Evolutionary conservation across 1,140 invertebrate genomes (phyloP).

Genomic region (Maconellicoccus hirsutus): DNA sequence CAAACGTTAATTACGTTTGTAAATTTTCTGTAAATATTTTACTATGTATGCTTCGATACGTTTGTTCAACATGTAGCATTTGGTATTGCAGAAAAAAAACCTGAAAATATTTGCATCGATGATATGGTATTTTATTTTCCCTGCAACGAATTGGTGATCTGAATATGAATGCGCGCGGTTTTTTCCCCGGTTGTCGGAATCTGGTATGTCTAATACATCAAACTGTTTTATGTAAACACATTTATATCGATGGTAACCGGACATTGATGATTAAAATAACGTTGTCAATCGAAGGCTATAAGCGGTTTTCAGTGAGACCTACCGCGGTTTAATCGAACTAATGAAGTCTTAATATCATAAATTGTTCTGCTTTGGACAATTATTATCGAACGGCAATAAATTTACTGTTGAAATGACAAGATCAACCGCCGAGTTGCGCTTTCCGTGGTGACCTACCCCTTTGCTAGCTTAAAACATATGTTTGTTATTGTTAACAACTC

Average conservation of each 20-base stretch:
- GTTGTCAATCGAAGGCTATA: conserved; percentile 17
- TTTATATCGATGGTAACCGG: background rate
- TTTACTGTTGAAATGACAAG: conserved; percentile 18
- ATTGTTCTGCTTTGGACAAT: conserved; percentile 17
- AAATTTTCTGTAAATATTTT: too few relatives aligned
- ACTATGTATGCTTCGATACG: too few relatives aligned
- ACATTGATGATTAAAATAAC: conserved; percentile 22
- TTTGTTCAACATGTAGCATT: too few relatives aligned
- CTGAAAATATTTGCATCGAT: background rate
- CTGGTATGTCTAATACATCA: background rate
- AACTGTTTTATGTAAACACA: conserved; percentile 5
- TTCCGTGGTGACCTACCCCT: conserved; percentile 19
- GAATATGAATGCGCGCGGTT: background rate
- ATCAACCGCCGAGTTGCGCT: conserved; percentile 16
- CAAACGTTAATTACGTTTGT: background rate
- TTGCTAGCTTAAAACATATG: conserved; percentile 19
- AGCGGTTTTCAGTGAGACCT: conserved; percentile 17
- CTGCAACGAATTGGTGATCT: background rate
- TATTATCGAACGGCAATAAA: conserved; percentile 21
- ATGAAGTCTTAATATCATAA: conserved; percentile 22
- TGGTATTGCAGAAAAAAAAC: too few relatives aligned
- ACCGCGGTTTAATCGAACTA: conserved; percentile 19
- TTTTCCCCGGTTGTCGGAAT: background rate
- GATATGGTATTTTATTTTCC: background rate
- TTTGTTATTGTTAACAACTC: conserved; percentile 21